Conservation (phyloP, 2,797 vertebrate species). For the Poecilia picta region DNA sequence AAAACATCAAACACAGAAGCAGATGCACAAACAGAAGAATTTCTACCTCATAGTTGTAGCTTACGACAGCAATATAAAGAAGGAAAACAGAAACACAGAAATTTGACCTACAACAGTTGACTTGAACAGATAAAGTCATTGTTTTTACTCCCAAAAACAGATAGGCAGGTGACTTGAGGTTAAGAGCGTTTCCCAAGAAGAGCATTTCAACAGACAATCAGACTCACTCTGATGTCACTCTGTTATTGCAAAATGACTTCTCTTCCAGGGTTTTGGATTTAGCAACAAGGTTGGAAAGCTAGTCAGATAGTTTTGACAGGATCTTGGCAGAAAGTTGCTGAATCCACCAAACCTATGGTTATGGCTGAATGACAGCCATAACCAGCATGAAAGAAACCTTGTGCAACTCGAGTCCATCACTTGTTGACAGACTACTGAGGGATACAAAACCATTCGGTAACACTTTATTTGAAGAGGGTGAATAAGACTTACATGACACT, state of each 20-base stretch:
- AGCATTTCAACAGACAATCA: background rate
- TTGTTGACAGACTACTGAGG: background rate
- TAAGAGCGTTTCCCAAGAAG: background rate
- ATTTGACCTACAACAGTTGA: background rate
- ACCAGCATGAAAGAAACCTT: background rate
- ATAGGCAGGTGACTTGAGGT: background rate
- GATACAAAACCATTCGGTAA: background rate
- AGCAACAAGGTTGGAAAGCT: background rate
- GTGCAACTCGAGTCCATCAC: background rate
- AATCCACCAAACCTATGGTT: background rate
- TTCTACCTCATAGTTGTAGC: background rate
- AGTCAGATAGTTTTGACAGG: background rate
- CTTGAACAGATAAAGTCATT: background rate
- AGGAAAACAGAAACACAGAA: background rate
- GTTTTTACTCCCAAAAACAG: background rate
- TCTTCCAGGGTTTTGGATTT: background rate
- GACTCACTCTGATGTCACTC: background rate
- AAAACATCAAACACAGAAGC: background rate
- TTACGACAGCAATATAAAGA: background rate
- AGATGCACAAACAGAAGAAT: background rate
- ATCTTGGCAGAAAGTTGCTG: background rate
- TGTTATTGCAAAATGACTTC: background rate
- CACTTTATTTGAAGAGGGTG: too few species aligned
- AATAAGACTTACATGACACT: too few species aligned
- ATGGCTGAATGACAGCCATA: background rate